Conservation (phyloP, 92 coral and sea anemone species). For the Palythoa caribaeorum region DNA sequence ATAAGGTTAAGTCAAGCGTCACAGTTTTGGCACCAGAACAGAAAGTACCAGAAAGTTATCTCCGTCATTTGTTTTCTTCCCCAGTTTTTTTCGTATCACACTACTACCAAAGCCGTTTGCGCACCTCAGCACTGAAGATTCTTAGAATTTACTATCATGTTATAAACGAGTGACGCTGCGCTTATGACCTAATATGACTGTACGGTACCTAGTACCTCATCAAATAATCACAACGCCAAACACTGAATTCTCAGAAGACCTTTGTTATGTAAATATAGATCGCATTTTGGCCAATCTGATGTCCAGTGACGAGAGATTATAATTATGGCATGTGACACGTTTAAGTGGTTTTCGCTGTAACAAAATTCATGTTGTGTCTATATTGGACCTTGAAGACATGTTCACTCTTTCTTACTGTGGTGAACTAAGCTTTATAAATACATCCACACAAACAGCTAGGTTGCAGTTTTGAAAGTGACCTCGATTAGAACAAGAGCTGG, state of each 20-base stretch:
- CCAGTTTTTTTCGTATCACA: background rate
- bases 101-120: background rate
- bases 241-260: background rate
- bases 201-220: background rate
- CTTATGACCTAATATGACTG: background rate
- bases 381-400: background rate
- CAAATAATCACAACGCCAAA: background rate
- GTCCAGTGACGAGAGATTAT: background rate
- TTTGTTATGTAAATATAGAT: background rate
- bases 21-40: background rate
- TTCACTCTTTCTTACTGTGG: background rate
- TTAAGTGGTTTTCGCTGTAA: background rate
- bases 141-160: background rate
- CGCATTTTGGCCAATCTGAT: background rate
- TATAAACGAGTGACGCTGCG: background rate
- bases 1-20: too few species aligned
- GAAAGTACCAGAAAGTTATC: background rate
- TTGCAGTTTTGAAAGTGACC: background rate
- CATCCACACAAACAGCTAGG: background rate
- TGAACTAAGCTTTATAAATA: background rate
- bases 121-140: too few species aligned
- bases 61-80: background rate
- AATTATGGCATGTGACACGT: conserved; percentile 2
- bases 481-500: background rate
- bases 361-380: conserved; percentile 1